These are phyloP conservation scores for Myrmecophaga tridactyla DNA, from an alignment of 2,113 vertebrate species.

Conservation along the genomic window DNA sequence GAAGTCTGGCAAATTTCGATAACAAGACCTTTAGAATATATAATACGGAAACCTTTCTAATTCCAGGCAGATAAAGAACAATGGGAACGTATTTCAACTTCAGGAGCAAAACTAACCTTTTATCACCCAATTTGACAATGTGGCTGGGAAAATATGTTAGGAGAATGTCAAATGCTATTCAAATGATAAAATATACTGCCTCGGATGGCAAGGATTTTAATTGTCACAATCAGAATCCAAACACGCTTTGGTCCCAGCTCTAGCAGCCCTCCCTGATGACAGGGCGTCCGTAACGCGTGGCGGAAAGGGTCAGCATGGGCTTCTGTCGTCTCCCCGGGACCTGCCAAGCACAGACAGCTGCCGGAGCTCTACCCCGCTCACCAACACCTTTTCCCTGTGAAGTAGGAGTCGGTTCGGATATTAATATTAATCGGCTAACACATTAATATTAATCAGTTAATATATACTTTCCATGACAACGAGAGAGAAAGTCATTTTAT, in stretches of 20 bases:
- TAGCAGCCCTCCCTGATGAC: conserved; percentile 73
- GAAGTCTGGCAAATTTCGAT: conserved; percentile 81
- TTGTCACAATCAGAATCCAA: conserved; percentile 81
- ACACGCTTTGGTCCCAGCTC: conserved; percentile 68
- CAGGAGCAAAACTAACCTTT: conserved; percentile 83
- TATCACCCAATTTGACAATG: conserved; percentile 80
- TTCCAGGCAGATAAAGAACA: conserved; percentile 80
- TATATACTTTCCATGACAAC: conserved; percentile 67
- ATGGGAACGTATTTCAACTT: conserved; percentile 80
- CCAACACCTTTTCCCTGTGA: conserved; percentile 11
- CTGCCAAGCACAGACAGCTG: conserved; percentile 21
- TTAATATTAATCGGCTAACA: conserved; percentile 68
- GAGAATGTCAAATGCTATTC: conserved; percentile 78
- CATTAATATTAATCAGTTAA: conserved; percentile 73
- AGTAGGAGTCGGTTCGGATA: conserved; percentile 23
- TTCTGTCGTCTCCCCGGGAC: neutral
- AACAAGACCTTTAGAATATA: conserved; percentile 77
- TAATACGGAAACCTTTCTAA: conserved; percentile 74
- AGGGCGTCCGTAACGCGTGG: conserved; percentile 59
- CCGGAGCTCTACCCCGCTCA: accelerated
- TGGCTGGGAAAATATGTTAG: conserved; percentile 71
- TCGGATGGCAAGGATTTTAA: conserved; percentile 75
- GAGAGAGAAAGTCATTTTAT: conserved; percentile 60
- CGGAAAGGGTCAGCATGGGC: conserved; percentile 15
- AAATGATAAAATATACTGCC: conserved; percentile 75